Base-by-base conservation (phyloP, 2,797 vertebrate genomes). In the Oophaga sylvatica region DNA sequence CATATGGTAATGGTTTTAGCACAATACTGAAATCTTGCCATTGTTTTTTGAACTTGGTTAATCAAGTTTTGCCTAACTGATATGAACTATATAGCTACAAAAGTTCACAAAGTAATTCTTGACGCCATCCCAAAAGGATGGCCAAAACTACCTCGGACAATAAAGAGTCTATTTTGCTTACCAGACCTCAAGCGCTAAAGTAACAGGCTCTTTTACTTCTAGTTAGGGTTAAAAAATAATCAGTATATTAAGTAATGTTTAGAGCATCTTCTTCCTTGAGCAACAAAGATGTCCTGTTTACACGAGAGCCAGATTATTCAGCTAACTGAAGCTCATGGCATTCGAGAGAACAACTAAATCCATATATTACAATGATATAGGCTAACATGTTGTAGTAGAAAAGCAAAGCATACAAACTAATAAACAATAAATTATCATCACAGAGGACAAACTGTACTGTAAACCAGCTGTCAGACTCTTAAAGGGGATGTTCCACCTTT, bases 401-500 rank as follows among this genome's bases (percentile, higher is more conserved):
- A 5, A 19, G 2, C 12, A 29, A 2, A 22, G n/a, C 8, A 68
- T 5, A 62, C 0, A 31, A 31, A 31, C 3, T 17, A 20, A 60
- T n/a, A 2, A 56, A 62, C 20, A 17, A 15, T 4, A 62, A 31
- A 73, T 59, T 60, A 22, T 0, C 0, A 45, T 45, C 57, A 57
- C 68, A 68, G 78, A 83, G 88, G 84, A 59, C 71, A 86, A 86
- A 83, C 84, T 89, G 88, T 89, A 86, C 79, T 86, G 79, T 89
- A 82, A 86, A 83, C 83, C 87, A 85, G 68, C 68, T 81, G 71
- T 62, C 86, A 80, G 57, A 67, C 31, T 86, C 88, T 89, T 86
- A 86, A 90, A 93, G 91, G 91, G 91, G 92, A 93, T 92, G 92
- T 94, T 91, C 92, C 90, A 94, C 93, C 91, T 92, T 97, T 96